Conservation (phyloP, 2,113 vertebrate species). For the Suricata suricatta region DNA sequence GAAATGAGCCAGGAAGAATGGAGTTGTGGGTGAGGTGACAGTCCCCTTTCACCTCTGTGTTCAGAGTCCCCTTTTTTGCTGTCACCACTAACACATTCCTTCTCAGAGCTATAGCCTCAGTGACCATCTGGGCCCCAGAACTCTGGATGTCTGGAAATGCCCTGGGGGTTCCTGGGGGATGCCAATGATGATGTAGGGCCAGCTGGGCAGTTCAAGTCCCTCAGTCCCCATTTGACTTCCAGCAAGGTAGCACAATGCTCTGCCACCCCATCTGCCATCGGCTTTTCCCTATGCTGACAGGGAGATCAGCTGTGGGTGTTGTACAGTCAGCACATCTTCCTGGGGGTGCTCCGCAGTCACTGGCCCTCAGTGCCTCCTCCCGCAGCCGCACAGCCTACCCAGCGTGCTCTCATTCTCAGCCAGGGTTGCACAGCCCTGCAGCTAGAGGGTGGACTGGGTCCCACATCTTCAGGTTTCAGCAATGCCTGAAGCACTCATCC, state of each 20-base stretch:
- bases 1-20: not conserved
- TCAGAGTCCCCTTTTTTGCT: not conserved
- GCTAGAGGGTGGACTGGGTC: not conserved
- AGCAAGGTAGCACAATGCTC: not conserved
- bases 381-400: not conserved
- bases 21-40: not conserved
- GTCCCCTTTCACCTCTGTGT: too few species aligned
- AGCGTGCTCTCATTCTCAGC: not conserved
- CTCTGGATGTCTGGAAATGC: not conserved
- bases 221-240: not conserved
- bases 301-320: not conserved
- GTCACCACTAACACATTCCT: not conserved
- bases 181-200: not conserved
- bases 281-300: not conserved
- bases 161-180: not conserved
- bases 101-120: not conserved
- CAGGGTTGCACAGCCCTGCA: not conserved
- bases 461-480: not conserved
- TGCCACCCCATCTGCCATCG: not conserved
- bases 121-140: not conserved
- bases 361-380: not conserved
- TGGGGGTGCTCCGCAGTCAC: not conserved
- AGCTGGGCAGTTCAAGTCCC: not conserved
- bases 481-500: not conserved
- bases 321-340: not conserved